Evolutionary conservation across 2,888 invertebrate genomes (phyloP), one percentile per base, ranked within the genome.

Genomic region (Drosophila antonietae): DNA sequence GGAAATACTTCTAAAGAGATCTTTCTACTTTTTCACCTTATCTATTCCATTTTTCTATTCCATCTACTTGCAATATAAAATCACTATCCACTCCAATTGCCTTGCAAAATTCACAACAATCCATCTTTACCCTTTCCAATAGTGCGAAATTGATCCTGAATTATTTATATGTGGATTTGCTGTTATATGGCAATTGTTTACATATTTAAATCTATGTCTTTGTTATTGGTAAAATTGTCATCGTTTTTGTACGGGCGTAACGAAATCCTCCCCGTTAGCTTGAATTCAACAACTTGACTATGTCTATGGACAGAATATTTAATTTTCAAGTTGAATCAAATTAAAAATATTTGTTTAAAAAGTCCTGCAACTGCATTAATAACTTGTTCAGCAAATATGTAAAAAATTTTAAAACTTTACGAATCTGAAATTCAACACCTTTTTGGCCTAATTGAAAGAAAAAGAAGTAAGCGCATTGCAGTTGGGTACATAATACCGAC

Each of bases 181-280:
- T 47, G 44, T 65, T 65, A 53, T 46, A 52, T 15, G 18, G 3
- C 35, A 56, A 66, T 49, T 55, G 55, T n/a, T 49, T 66, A 39
- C 55, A 55, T 67, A 47, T 55, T 33, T 18, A 51, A 37, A 37
- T 55, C 18, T 46, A 35, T 15, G 23, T 20, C 51, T 20, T 18
- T n/a, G 31, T n/a, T 28, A 61, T 64, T 64, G 67, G 47, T 49
- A 49, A 66, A 67, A 56, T 66, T 56, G 67, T 37, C 55, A 43
- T 18, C 67, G 41, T 68, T 33, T 64, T 64, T 18, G 46, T 15
- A 18, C 18, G 7, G 20, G 14, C 31, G 9, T n/a, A 66, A 52
- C 14, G n/a, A 37, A 53, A 39, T 46, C 62, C 52, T 33, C 66
- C 64, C 52, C 46, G 6, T 23, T n/a, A 14, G 9, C 6, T 20